Conservation (phyloP, 2,888 invertebrate genomes). For the Cerceris ruficornis region DNA sequence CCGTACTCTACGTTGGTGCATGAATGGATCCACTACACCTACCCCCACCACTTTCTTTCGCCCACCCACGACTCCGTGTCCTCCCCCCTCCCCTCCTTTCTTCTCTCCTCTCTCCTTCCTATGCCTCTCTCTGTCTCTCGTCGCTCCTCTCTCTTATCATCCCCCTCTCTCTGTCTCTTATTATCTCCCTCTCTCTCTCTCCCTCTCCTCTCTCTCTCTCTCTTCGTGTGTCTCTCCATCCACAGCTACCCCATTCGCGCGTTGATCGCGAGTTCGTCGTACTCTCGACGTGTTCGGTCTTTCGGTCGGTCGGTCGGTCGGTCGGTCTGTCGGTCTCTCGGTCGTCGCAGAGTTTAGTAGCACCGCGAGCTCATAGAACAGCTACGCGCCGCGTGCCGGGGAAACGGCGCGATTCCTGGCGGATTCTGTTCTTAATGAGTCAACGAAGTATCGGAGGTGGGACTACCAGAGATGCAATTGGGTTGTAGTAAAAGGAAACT, state of each 20-base stretch:
- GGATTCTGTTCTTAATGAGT: no score
- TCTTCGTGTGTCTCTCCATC: slow-evolving; percentile 14
- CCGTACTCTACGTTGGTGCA: slow-evolving; percentile 64
- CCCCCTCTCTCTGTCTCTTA: slow-evolving; percentile 11
- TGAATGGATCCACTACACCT: slow-evolving; percentile 67
- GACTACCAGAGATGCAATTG: no score
- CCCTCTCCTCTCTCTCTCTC: slow-evolving; percentile 10
- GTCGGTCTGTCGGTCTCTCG: slow-evolving; percentile 25
- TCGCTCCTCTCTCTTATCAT: background rate
- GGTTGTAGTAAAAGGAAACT: no score
- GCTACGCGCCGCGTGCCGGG: slow-evolving; percentile 1
- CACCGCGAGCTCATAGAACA: slow-evolving; percentile 4
- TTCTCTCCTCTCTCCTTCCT: slow-evolving; percentile 11
- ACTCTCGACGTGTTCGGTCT: slow-evolving; percentile 21
- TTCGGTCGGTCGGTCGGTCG: slow-evolving; percentile 25
- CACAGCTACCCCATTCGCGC: slow-evolving; percentile 31
- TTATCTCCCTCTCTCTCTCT: slow-evolving; percentile 9
- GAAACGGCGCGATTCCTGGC: background rate
- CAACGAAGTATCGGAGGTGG: no score
- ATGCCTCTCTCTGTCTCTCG: slow-evolving; percentile 20
- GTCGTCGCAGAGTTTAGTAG: slow-evolving; percentile 24
- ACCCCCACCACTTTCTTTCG: slow-evolving; percentile 65
- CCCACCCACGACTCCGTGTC: slow-evolving; percentile 61
- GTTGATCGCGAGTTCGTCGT: slow-evolving; percentile 43
- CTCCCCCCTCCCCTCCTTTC: slow-evolving; percentile 12